A percentile compares a stretch with the other conserved stretches of the same genome.
These are phyloP conservation scores for Cheilosia vernalis DNA, from an alignment of 2,888 invertebrate genomes.

Conservation along the genomic window DNA sequence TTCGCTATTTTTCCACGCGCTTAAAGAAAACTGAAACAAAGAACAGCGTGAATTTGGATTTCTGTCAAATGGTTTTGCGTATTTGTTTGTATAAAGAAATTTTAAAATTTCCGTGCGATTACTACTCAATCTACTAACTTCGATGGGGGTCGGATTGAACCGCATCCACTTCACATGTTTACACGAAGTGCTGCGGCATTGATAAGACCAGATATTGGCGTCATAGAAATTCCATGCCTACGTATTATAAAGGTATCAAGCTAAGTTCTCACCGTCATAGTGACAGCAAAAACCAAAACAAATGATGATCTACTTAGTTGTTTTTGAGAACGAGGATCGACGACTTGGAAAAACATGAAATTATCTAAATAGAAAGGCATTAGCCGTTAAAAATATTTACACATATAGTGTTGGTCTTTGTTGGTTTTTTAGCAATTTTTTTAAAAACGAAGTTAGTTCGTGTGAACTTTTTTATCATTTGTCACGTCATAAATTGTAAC, in stretches of 20 bases:
- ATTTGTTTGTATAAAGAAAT: background rate
- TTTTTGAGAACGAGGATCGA: background rate
- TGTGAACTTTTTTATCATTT: background rate
- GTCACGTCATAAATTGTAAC: background rate
- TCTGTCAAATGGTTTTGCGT: background rate
- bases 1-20: too few species aligned
- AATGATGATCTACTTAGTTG: background rate
- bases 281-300: constrained; percentile 15
- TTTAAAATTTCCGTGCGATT: too few species aligned
- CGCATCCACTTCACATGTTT: background rate
- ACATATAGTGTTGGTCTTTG: constrained; percentile 5
- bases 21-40: too few species aligned
- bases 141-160: background rate
- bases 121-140: too few species aligned
- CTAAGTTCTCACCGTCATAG: background rate
- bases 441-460: too few species aligned
- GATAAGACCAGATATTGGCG: background rate
- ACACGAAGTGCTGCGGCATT: background rate
- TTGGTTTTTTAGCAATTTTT: background rate
- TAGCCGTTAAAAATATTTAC: background rate
- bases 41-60: background rate
- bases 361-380: background rate
- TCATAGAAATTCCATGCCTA: background rate
- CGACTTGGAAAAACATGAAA: background rate
- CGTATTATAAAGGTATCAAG: background rate